phyloP scores from a whole-genome alignment of 2,797 vertebrate genomes.

The Eurystomus glaucurus region DNA sequence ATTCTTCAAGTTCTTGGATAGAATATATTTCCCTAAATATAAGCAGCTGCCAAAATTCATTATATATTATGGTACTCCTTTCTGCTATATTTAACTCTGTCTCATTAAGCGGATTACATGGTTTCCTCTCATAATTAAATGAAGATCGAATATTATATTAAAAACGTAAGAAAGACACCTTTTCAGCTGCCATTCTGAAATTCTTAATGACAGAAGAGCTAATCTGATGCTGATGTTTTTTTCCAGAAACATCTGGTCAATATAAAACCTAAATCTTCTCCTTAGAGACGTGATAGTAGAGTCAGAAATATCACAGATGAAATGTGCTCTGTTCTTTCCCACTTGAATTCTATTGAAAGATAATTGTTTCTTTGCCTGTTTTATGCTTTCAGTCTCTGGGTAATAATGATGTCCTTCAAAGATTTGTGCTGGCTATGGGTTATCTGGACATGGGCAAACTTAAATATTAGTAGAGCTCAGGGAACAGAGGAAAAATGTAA shows the following conservation, averaged over 20 bases:
- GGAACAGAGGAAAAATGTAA: neutral
- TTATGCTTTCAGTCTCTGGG: neutral
- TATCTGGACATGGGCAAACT: neutral
- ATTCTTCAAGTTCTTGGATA: neutral
- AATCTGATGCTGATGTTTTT: neutral
- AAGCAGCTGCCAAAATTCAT: constrained; percentile 4
- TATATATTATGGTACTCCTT: neutral
- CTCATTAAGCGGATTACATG: neutral
- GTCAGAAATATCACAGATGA: neutral
- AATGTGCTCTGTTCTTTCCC: neutral
- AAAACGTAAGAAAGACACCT: neutral
- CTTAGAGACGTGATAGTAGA: neutral
- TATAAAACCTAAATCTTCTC: neutral
- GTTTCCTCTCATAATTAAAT: neutral
- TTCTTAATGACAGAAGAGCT: neutral
- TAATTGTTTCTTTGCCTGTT: neutral
- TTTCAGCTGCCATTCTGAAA: neutral
- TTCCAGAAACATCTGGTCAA: neutral
- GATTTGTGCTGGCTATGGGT: neutral
- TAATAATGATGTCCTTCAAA: neutral
- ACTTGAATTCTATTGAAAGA: neutral
- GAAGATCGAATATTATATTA: neutral
- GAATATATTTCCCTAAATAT: constrained; percentile 7
- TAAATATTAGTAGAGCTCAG: neutral
- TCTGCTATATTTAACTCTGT: constrained; percentile 12